Evolutionary conservation across 2,113 vertebrate species (phyloP).

Genomic region (Callaeas wilsoni): DNA sequence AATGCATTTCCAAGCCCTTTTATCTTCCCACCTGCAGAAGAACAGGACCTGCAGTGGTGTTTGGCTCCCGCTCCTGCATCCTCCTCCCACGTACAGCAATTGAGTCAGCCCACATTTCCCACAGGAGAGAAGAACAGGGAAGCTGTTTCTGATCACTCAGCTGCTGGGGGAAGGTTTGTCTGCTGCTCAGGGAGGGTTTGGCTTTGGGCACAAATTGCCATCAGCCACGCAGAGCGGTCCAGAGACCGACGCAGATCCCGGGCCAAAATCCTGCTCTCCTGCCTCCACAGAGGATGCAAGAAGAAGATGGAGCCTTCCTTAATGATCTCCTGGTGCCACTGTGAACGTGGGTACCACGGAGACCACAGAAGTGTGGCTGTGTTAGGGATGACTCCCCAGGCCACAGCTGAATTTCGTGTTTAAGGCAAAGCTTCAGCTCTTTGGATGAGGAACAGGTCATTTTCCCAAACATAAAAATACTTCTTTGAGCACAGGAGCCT

Average conservation of each 20-base stretch:
- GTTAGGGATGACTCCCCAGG: neutral
- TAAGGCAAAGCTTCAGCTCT: neutral
- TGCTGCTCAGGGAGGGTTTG: neutral
- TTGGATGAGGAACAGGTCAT: neutral
- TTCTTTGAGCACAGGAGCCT: neutral
- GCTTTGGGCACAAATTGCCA: neutral
- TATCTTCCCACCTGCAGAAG: neutral
- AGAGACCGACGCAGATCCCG: fast-evolving
- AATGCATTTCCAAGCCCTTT: neutral
- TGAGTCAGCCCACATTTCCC: neutral
- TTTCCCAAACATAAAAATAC: neutral
- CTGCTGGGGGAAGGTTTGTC: neutral
- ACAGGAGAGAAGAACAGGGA: neutral
- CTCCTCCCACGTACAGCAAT: neutral
- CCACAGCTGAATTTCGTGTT: neutral
- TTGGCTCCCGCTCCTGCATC: neutral
- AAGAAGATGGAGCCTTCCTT: neutral
- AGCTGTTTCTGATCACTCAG: neutral
- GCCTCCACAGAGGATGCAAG: neutral
- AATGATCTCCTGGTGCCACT: neutral
- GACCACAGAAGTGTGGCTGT: fast-evolving
- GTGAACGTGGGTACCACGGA: neutral
- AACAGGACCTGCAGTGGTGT: neutral
- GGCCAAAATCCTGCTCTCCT: neutral
- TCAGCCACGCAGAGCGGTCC: fast-evolving